phyloP scores from a whole-genome alignment of 2,113 vertebrate genomes.

The Orientallactaga bullata region DNA sequence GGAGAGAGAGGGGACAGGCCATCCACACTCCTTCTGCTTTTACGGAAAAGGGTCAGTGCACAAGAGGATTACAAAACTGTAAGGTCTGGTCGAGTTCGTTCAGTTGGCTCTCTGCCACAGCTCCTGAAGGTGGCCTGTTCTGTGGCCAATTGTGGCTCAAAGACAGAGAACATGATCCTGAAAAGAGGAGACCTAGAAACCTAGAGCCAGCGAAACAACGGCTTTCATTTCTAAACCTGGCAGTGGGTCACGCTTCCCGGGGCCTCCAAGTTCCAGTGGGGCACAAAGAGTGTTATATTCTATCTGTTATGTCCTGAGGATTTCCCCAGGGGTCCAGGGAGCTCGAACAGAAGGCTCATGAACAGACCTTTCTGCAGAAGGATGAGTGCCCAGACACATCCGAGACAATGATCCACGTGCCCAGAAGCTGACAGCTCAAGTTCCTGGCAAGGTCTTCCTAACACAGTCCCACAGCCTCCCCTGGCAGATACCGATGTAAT shows the following conservation, averaged over 20 bases:
- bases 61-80: conserved; percentile 47
- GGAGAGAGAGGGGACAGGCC: neutral
- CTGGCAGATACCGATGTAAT: conserved; percentile 3
- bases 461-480: neutral
- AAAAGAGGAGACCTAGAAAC: conserved; percentile 73
- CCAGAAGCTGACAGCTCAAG: neutral
- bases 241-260: conserved; percentile 29
- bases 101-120: conserved; percentile 50
- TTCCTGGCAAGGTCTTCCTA: neutral
- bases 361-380: conserved; percentile 34
- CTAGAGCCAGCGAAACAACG: conserved; percentile 8
- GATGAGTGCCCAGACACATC: neutral
- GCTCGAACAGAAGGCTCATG: neutral
- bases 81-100: conserved; percentile 48
- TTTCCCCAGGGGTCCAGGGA: neutral
- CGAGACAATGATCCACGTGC: neutral
- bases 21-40: neutral
- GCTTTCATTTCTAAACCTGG: neutral
- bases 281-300: neutral
- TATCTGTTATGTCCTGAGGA: neutral
- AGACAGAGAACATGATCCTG: conserved; percentile 46
- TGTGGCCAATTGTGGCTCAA: conserved; percentile 51
- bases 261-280: neutral
- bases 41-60: conserved; percentile 36
- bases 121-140: conserved; percentile 54